A percentile compares a stretch with the other conserved stretches of the same genome.
Conservation (phyloP, 2,113 vertebrate genomes). For the Charadrius vociferus region DNA sequence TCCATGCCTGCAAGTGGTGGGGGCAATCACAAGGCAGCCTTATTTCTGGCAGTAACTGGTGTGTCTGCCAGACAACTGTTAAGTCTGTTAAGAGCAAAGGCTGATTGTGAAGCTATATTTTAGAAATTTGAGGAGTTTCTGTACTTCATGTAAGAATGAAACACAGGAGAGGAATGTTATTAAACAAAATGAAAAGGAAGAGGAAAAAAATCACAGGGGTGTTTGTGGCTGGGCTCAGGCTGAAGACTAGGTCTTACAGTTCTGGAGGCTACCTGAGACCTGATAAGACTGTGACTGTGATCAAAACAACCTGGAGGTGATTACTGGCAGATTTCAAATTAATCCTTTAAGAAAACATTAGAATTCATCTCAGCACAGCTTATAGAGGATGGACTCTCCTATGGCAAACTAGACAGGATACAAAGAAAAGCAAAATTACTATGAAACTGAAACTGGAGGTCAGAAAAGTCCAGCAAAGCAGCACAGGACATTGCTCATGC, state of each 20-base stretch:
- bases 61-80: neutral
- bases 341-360: slow-evolving; percentile 61
- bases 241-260: slow-evolving; percentile 7
- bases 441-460: neutral
- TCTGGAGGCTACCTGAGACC: slow-evolving; percentile 36
- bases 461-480: neutral
- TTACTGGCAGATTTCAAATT: slow-evolving; percentile 48
- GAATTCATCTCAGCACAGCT: slow-evolving; percentile 11
- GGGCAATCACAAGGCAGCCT: neutral
- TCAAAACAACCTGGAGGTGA: slow-evolving; percentile 46
- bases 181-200: slow-evolving; percentile 23
- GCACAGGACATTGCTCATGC: neutral
- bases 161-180: slow-evolving; percentile 7
- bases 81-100: neutral
- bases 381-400: neutral
- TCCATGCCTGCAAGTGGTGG: neutral
- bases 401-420: neutral
- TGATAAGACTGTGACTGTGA: slow-evolving; percentile 29
- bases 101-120: neutral
- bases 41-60: neutral
- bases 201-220: neutral
- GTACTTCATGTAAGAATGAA: slow-evolving; percentile 19
- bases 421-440: neutral
- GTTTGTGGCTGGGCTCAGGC: neutral
- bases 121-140: slow-evolving; percentile 7